A percentile compares a stretch with the other conserved stretches of the same genome.
Conservation (phyloP, 2,888 invertebrate genomes). For the Ariolimax columbianus region DNA sequence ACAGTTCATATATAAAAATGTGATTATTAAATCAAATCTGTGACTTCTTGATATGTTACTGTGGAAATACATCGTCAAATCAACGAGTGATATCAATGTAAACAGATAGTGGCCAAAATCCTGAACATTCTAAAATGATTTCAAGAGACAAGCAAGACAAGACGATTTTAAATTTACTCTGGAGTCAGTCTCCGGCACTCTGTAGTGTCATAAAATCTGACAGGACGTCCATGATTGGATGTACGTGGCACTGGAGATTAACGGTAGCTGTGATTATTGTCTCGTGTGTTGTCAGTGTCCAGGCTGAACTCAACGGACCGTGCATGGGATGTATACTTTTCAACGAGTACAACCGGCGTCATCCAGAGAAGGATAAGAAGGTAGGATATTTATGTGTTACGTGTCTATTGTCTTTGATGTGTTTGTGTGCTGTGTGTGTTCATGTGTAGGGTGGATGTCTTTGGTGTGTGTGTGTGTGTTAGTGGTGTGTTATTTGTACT, state of each 20-base stretch:
- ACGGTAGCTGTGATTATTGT: neutral
- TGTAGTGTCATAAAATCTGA: neutral
- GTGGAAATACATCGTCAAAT: too few species aligned
- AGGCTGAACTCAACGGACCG: neutral
- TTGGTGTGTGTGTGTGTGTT: neutral
- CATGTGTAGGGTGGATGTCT: neutral
- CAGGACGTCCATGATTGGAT: neutral
- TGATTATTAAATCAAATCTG: too few species aligned
- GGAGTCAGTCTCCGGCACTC: neutral
- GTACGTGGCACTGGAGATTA: neutral
- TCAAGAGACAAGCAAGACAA: neutral
- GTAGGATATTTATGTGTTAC: neutral
- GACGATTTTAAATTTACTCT: neutral
- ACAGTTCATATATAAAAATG: too few species aligned
- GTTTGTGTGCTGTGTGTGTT: neutral
- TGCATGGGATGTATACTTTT: slow-evolving; percentile 35
- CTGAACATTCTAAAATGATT: too few species aligned
- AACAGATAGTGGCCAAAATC: too few species aligned
- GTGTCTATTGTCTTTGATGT: neutral
- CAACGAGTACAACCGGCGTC: slow-evolving; percentile 13
- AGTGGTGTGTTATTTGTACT: too few species aligned
- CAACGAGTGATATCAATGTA: too few species aligned
- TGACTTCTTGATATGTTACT: too few species aligned
- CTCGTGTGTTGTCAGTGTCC: neutral
- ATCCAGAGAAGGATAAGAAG: slow-evolving; percentile 30